Conservation (phyloP, 2,888 invertebrate genomes). For the Entomobrya multifasciata region DNA sequence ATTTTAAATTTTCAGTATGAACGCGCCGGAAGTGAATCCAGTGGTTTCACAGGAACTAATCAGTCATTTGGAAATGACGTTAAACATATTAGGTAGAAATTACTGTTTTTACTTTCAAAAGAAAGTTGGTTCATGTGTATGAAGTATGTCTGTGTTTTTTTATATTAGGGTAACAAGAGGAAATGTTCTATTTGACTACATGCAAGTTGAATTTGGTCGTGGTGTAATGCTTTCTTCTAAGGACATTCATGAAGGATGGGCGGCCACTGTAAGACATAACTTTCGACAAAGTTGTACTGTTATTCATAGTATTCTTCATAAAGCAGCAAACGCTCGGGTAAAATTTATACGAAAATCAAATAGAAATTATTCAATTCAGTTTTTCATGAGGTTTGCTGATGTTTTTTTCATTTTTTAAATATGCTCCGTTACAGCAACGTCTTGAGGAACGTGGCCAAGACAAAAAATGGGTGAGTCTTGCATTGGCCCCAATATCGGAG, state of each 20-base stretch:
- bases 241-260: slow-evolving; percentile 62
- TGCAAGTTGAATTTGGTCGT: slow-evolving; percentile 78
- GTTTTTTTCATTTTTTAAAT: too few relatives aligned
- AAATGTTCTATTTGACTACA: slow-evolving; percentile 76
- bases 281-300: slow-evolving; percentile 74
- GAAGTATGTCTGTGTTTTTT: too few relatives aligned
- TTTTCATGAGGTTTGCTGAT: too few relatives aligned
- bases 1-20: slow-evolving; percentile 56
- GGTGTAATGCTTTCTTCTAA: slow-evolving; percentile 73
- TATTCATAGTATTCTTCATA: slow-evolving; percentile 77
- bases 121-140: too few relatives aligned
- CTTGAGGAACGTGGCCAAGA: slow-evolving; percentile 74
- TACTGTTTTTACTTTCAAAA: too few relatives aligned
- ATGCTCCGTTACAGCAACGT: slow-evolving; percentile 72
- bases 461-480: slow-evolving; percentile 78
- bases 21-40: slow-evolving; percentile 1
- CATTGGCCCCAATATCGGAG: slow-evolving; percentile 77
- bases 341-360: neutral
- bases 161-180: slow-evolving; percentile 78
- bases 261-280: slow-evolving; percentile 75
- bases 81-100: slow-evolving; percentile 48
- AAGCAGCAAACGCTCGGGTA: slow-evolving; percentile 77
- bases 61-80: slow-evolving; percentile 13
- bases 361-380: too few relatives aligned
- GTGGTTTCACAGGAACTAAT: neutral